Base-by-base conservation (phyloP, 2,888 invertebrate species). In the Amphipyra tragopoginis region DNA sequence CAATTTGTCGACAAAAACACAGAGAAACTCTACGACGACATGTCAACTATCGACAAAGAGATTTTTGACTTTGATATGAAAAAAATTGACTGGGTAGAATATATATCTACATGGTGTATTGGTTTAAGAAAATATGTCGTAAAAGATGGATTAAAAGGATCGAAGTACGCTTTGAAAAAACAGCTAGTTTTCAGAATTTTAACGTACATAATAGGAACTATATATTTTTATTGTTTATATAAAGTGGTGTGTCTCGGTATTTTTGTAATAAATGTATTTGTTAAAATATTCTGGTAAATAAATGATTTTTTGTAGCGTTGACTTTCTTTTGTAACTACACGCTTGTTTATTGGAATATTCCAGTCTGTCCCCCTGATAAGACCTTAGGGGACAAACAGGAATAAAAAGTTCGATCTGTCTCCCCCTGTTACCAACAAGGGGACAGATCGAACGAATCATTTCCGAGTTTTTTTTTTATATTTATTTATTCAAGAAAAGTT, bases 1-100 rank as follows among this genome's bases (percentile, higher is more conserved):
- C n/a, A 50, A 0, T 84, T 86, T 11, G n/a, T 45, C 1, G 84
- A 85, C 29, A 50, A 66, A 0, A 85, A 84, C 14, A 62, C 79
- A 0, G 57, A 45, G 2, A 26, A 52, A 0, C 51, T 86, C 0
- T 74, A 67, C 43, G 15, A 77, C 0, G 65, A 36, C 0, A 29
- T 82, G 38, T 75, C 79, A 0, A 38, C 64, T 0, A 54, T 54
- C 7, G 86, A 86, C 61, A 76, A 67, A 36, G 63, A 51, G 0
- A 82, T 86, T 5, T 86, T 74, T 44, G 74, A 85, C 13, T 85
- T 83, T 14, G 81, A 86, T 45, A 42, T 78, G 0, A 21, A 29
- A 0, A 58, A 57, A 6, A 53, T 85, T 0, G 66, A 85, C 26
- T 81, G 79, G 73, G 10, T 13, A 0, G 78, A 81, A 5, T 73